A percentile compares a stretch with the other conserved stretches of the same genome.
Conservation (phyloP, 2,888 invertebrate species). For the Apotomis turbidana region DNA sequence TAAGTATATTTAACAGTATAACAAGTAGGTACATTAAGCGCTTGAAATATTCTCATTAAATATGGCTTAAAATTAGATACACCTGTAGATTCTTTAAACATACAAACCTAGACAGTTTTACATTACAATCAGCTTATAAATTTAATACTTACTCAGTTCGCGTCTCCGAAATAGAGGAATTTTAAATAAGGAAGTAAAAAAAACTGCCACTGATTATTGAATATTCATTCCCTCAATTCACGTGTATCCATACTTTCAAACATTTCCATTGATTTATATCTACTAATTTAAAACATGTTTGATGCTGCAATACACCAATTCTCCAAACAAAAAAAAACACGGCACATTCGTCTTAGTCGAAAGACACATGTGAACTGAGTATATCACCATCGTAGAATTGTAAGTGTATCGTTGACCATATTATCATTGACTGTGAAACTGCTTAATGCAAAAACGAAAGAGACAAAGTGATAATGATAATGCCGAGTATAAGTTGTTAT, state of each 20-base stretch:
- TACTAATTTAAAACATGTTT: not conserved
- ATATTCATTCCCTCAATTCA: not conserved
- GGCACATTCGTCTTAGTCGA: not conserved
- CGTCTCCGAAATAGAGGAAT: not conserved
- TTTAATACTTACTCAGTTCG: not conserved
- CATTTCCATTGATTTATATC: not conserved
- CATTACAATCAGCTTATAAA: not conserved
- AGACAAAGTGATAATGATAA: not conserved
- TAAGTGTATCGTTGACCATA: not conserved
- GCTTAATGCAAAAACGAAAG: not conserved
- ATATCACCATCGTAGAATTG: constrained; percentile 2
- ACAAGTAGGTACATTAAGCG: too few species aligned
- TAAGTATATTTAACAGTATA: too few species aligned
- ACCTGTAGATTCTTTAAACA: too few species aligned
- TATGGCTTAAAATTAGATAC: too few species aligned
- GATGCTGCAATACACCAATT: not conserved
- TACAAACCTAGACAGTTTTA: too few species aligned
- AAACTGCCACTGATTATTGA: not conserved
- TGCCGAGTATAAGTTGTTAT: not conserved
- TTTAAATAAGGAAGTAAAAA: not conserved
- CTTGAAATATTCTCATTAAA: too few species aligned
- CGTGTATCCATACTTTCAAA: not conserved
- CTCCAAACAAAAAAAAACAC: not conserved
- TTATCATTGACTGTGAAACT: not conserved
- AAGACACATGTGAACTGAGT: constrained; percentile 13